These are phyloP conservation scores for Calidris pygmaea DNA, from an alignment of 2,113 vertebrate species.

Conservation along the genomic window DNA sequence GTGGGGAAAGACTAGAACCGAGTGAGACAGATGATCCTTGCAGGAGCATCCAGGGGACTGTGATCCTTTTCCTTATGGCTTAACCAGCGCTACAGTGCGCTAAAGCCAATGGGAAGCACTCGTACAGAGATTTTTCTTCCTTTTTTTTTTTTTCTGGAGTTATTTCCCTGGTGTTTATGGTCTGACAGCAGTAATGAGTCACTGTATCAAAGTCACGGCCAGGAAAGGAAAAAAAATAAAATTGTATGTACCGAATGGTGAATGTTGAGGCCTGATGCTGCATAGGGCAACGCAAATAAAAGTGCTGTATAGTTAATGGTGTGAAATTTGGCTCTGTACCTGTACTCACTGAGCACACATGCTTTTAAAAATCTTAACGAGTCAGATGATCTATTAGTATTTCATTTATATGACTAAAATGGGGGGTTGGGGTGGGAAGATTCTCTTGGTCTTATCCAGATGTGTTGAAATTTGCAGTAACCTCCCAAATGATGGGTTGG, in stretches of 20 bases:
- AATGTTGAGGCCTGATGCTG: conserved; percentile 39
- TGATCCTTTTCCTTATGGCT: neutral
- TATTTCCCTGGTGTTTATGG: conserved; percentile 60
- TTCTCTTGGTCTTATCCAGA: conserved; percentile 54
- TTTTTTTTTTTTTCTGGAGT: neutral
- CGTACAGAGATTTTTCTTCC: neutral
- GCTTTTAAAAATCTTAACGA: conserved; percentile 45
- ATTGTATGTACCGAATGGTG: neutral
- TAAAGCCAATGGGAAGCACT: conserved; percentile 23
- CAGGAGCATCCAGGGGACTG: neutral
- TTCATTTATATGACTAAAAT: conserved; percentile 64
- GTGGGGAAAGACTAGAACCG: neutral
- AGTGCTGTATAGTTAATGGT: conserved; percentile 39
- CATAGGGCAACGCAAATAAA: conserved; percentile 43
- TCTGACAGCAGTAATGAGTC: conserved; percentile 67
- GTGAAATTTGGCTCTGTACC: conserved; percentile 56
- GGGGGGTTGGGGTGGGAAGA: neutral
- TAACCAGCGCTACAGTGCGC: neutral
- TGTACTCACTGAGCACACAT: conserved; percentile 22
- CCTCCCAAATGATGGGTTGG: conserved; percentile 57
- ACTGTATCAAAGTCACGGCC: conserved; percentile 48
- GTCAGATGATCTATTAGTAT: conserved; percentile 36
- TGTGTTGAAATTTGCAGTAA: conserved; percentile 68
- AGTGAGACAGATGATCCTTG: neutral
- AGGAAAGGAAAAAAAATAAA: conserved; percentile 43